Conservation (phyloP, 2,888 invertebrate genomes). For the Lingula anatina region DNA sequence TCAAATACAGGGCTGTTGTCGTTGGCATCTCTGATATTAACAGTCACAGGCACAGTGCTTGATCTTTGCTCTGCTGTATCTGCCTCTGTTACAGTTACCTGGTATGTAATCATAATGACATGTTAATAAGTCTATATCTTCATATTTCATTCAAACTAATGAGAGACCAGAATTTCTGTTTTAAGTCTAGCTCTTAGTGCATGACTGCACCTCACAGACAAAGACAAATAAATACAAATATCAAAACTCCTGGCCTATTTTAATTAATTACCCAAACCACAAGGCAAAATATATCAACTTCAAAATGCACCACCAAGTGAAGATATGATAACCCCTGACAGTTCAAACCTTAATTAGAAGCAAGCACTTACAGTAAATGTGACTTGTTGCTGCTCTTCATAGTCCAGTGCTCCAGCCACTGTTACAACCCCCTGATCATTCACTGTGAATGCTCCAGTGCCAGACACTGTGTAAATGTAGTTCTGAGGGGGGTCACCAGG, state of each 20-base stretch:
- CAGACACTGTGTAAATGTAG: constrained; percentile 14
- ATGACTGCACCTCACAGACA: too few relatives aligned
- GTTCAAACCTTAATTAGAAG: background rate
- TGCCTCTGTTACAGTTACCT: constrained; percentile 27
- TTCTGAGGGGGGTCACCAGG: constrained; percentile 9
- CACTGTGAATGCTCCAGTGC: constrained; percentile 16
- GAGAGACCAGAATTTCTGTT: too few relatives aligned
- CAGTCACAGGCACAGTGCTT: constrained; percentile 20
- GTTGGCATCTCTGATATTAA: constrained; percentile 34
- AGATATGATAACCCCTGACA: background rate
- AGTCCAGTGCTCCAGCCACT: constrained; percentile 15
- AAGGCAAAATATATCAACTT: background rate
- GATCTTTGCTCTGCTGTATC: constrained; percentile 16
- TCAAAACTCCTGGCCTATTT: too few relatives aligned
- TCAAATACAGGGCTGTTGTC: constrained; percentile 36
- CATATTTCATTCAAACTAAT: too few relatives aligned
- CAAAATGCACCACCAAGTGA: background rate
- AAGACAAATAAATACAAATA: too few relatives aligned
- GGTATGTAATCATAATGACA: constrained; percentile 1
- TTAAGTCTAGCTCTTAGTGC: too few relatives aligned
- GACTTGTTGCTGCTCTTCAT: constrained; percentile 14
- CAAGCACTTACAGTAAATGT: constrained; percentile 10
- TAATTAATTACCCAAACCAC: too few relatives aligned
- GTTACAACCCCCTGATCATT: constrained; percentile 10
- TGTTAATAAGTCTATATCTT: background rate